A percentile compares a stretch with the other conserved stretches of the same genome.
Conservation (phyloP, 1,140 invertebrate genomes). For the Drosophila athabasca region DNA sequence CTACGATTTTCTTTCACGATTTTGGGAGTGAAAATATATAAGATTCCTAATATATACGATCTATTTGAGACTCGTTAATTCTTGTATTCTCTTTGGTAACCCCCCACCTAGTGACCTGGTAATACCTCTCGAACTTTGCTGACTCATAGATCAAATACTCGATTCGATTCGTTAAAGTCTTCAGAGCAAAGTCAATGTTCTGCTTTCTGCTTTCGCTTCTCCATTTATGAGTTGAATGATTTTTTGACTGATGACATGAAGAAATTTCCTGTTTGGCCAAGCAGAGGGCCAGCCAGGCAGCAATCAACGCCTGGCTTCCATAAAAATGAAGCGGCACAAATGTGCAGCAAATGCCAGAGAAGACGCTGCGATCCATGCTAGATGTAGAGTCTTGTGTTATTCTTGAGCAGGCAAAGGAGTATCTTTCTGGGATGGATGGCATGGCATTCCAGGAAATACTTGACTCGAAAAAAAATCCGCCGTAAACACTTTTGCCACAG, state of each 20-base stretch:
- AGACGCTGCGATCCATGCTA: not conserved
- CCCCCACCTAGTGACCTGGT: too few species aligned
- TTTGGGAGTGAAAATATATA: too few species aligned
- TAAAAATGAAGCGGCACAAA: slow-evolving; percentile 23
- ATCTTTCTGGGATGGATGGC: slow-evolving; percentile 30
- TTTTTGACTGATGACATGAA: slow-evolving; percentile 23
- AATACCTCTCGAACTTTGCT: slow-evolving; percentile 6
- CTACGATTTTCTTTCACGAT: too few species aligned
- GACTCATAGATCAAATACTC: slow-evolving; percentile 29
- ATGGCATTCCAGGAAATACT: slow-evolving; percentile 67
- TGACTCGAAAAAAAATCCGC: slow-evolving; percentile 48
- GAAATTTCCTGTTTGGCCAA: slow-evolving; percentile 21
- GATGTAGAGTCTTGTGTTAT: slow-evolving; percentile 26
- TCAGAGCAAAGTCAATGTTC: slow-evolving; percentile 2
- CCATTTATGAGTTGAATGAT: slow-evolving; percentile 28
- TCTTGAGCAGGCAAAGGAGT: slow-evolving; percentile 31
- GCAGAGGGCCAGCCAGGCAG: not conserved
- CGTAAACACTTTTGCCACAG: slow-evolving; percentile 47
- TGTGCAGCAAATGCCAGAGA: slow-evolving; percentile 18
- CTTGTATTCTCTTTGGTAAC: not conserved
- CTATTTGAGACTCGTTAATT: not conserved
- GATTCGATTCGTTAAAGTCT: slow-evolving; percentile 4
- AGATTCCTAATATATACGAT: too few species aligned
- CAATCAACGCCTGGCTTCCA: slow-evolving; percentile 49
- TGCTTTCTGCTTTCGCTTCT: not conserved